Base-by-base conservation (phyloP, 2,113 vertebrate species). In the Gila orcuttii region DNA sequence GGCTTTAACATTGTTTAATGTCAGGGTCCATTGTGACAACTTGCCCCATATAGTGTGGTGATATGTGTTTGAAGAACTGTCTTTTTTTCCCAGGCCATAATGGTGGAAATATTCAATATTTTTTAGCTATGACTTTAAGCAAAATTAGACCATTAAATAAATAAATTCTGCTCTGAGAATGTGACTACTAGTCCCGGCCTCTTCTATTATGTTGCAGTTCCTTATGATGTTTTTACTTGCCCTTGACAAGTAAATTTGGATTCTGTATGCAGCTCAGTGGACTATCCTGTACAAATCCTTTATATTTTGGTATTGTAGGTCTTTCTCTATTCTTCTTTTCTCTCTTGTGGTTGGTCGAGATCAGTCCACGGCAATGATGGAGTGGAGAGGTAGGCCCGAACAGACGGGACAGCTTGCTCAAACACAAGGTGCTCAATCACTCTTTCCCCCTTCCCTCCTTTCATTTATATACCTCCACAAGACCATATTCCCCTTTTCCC, bases 381-480 rank as follows among this genome's bases (percentile, higher is more conserved):
- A 95, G 86, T 91, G 86, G 68, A 92, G 85, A 85, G 91, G 90
- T 90, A 89, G 90, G 89, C 91, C 86, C 84, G 89, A 94, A 91
- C 91, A 91, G 93, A 94, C 91, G 91, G 92, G 91, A 92, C 90
- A 86, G 90, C 91, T 90, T 92, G 88, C 91, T 92, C 85, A 89
- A 92, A 90, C 92, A 90, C 73, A 81, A 83, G 91, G 94, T 94
- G 91, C 91, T 94, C 93, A 91, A 95, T 95, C 94, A 94, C 86
- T 93, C 92, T 93, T 91, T 91, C 85, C 50, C 64, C 78, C 79
- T 85, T 55, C 60, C 57, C 45, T 85, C 83, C 75, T 79, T 89
- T 86, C 86, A 88, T 87, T 88, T 90, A 89, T 89, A 89, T 85
- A 89, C 85, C 79, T 88, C 83, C 83, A 82, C 75, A 84, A 88